Evolutionary conservation across 2,113 vertebrate genomes (phyloP).

Genomic region (Sylvietta virens): DNA sequence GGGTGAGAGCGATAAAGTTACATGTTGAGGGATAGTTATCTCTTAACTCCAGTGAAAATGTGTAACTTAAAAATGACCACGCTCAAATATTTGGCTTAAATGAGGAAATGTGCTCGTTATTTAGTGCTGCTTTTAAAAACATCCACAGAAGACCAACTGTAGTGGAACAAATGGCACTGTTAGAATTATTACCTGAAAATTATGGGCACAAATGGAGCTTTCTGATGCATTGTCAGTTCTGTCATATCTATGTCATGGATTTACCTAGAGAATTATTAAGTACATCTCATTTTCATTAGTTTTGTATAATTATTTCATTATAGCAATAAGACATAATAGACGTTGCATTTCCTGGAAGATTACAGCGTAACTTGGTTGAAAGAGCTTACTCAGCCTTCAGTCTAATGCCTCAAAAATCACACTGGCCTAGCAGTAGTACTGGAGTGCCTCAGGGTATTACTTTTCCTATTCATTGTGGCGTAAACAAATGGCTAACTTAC

Average conservation of each 20-base stretch:
- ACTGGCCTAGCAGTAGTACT: background rate
- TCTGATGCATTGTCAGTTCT: slow-evolving; percentile 49
- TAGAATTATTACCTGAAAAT: slow-evolving; percentile 43
- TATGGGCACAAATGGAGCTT: slow-evolving; percentile 48
- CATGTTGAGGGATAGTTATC: background rate
- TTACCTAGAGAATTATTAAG: slow-evolving; percentile 48
- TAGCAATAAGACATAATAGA: slow-evolving; percentile 56
- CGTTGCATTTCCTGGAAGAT: slow-evolving; percentile 36
- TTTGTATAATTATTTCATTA: slow-evolving; percentile 68
- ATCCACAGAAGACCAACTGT: slow-evolving; percentile 3
- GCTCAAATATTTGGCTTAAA: background rate
- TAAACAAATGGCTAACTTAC: background rate
- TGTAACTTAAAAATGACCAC: background rate
- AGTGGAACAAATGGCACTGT: slow-evolving; percentile 24
- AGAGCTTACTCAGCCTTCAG: slow-evolving; percentile 30
- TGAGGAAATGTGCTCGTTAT: slow-evolving; percentile 2
- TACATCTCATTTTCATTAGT: slow-evolving; percentile 58
- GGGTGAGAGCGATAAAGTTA: background rate
- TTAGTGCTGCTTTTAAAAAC: slow-evolving; percentile 16
- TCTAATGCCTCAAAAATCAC: slow-evolving; percentile 25
- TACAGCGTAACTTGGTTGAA: slow-evolving; percentile 18
- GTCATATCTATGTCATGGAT: slow-evolving; percentile 44
- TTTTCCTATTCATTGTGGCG: background rate
- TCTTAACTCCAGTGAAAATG: background rate
- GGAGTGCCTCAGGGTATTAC: background rate